Evolutionary conservation across 2,113 vertebrate genomes (phyloP).

Genomic region (Triplophysa rosa): DNA sequence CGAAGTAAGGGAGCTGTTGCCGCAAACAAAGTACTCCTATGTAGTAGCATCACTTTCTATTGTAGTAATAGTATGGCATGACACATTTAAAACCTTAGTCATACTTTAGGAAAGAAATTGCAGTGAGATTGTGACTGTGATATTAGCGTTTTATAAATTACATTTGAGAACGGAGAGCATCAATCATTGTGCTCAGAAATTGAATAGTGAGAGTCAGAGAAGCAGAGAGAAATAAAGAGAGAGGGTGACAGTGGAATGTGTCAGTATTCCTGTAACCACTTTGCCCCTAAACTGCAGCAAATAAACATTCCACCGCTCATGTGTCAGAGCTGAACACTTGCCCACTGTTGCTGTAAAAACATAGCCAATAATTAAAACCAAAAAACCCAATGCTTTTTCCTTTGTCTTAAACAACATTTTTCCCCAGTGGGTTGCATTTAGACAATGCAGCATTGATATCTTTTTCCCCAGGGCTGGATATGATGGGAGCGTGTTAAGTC

Average conservation of each 20-base stretch:
- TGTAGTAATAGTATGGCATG: background rate
- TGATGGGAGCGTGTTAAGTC: background rate
- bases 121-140: background rate
- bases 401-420: slow-evolving; percentile 55
- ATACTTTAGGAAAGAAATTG: slow-evolving; percentile 8
- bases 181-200: background rate
- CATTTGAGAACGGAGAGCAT: slow-evolving; percentile 9
- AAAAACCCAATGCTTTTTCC: slow-evolving; percentile 61
- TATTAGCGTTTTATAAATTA: slow-evolving; percentile 29
- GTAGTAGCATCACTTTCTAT: background rate
- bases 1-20: slow-evolving; percentile 67
- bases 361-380: slow-evolving; percentile 76
- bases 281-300: slow-evolving; percentile 76
- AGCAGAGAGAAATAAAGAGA: slow-evolving; percentile 50
- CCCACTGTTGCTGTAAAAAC: slow-evolving; percentile 74
- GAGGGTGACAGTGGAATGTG: slow-evolving; percentile 75
- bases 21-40: slow-evolving; percentile 53
- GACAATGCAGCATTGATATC: slow-evolving; percentile 53
- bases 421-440: slow-evolving; percentile 48
- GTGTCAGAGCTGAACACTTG: slow-evolving; percentile 74
- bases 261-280: slow-evolving; percentile 75
- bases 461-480: slow-evolving; percentile 24
- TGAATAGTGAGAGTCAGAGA: background rate
- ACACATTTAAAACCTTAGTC: background rate
- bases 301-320: slow-evolving; percentile 78